These are phyloP conservation scores for Echinometra lucunter DNA, from an alignment of 53 echinoderm and acorn worm species.

Conservation along the genomic window DNA sequence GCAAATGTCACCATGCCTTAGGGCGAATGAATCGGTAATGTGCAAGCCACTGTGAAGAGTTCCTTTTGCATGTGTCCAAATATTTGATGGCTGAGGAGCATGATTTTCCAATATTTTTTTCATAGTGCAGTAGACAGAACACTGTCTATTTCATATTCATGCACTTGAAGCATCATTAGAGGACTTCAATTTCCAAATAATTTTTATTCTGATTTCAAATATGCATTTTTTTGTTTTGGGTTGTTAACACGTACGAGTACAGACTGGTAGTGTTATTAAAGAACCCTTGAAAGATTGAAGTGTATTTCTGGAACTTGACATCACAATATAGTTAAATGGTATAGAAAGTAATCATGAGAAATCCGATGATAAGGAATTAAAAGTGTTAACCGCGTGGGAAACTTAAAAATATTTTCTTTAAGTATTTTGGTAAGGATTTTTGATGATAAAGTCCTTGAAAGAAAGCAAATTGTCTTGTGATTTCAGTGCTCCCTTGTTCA, in stretches of 20 bases:
- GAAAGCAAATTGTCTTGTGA: too few relatives aligned
- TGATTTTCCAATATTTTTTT: background rate
- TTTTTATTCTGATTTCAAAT: too few relatives aligned
- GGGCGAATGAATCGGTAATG: background rate
- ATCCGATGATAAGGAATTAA: background rate
- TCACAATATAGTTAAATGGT: too few relatives aligned
- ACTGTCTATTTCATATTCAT: background rate
- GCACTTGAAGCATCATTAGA: background rate
- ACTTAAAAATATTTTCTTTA: too few relatives aligned
- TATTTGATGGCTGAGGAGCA: background rate
- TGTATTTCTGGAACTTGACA: background rate
- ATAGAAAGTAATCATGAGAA: too few relatives aligned
- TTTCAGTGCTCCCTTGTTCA: too few relatives aligned
- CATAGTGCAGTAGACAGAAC: background rate
- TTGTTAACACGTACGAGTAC: background rate
- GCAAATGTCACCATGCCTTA: background rate
- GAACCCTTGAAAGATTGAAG: background rate
- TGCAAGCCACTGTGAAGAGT: background rate
- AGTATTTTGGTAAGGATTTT: too few relatives aligned
- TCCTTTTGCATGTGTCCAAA: background rate
- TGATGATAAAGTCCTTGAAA: too few relatives aligned
- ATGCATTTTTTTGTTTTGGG: too few relatives aligned
- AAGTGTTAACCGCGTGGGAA: too few relatives aligned
- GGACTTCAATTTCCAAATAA: too few relatives aligned
- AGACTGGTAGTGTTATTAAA: background rate